phyloP scores from a whole-genome alignment of 2,888 invertebrate genomes.

The Dasysyrphus albostriatus region DNA sequence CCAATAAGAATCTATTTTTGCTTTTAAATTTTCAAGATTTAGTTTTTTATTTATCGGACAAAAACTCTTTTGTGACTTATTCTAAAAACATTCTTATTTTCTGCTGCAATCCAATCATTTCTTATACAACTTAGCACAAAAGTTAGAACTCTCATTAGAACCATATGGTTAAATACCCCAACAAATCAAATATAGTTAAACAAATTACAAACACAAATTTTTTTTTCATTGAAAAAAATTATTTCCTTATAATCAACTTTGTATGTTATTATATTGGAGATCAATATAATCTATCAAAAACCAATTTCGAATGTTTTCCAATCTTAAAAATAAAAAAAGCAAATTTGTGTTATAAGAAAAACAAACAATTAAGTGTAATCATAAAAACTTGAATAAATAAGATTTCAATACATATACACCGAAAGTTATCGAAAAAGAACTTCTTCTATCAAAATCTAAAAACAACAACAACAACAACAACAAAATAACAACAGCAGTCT shows the following conservation, averaged over 20 bases:
- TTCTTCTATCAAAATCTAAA: conserved; percentile 5
- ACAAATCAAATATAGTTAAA: background rate
- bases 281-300: conserved; percentile 19
- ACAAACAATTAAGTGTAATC: conserved; percentile 41
- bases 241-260: conserved; percentile 9
- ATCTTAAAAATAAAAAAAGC: conserved; percentile 19
- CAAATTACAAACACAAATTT: background rate
- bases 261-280: background rate
- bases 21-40: too few relatives aligned
- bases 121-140: too few relatives aligned
- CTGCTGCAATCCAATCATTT: too few relatives aligned
- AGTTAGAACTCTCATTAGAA: background rate
- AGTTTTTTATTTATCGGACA: too few relatives aligned
- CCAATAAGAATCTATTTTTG: too few relatives aligned
- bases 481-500: background rate
- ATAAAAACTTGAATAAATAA: conserved; percentile 53
- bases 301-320: conserved; percentile 15
- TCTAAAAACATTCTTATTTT: too few relatives aligned
- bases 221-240: background rate
- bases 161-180: background rate
- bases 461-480: background rate
- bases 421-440: conserved; percentile 5
- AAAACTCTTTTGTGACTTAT: too few relatives aligned
- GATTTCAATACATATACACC: conserved; percentile 12
- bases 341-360: conserved; percentile 19